Base-by-base conservation (phyloP, 2,113 vertebrate genomes). In the Cyanistes caeruleus region DNA sequence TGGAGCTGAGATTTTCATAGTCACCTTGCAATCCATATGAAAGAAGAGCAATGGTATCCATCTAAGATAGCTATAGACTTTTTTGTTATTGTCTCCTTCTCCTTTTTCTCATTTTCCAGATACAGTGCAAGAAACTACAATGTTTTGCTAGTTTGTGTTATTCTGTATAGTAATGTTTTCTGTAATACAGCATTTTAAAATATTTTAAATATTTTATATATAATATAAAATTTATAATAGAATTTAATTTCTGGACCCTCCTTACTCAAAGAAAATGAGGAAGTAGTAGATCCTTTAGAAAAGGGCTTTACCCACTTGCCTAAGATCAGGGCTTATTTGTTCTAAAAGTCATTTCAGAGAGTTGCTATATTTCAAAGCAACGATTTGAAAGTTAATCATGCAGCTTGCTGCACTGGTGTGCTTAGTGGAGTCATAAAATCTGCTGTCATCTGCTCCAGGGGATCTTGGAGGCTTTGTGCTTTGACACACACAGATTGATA, bases 1-100 rank as follows among this genome's bases (percentile, higher is more conserved):
- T 46, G 72, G 51, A 93, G 15, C 37, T 89, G 44, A 58, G 68
- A 82, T 95, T 95, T 93, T 85, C 48, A 68, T 96, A 88, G 81
- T 76, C 59, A 72, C 30, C 46, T 91, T 96, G 74, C 49, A 10
- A 10, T 74, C 15, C 1, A 1, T 53, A 58, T 92, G 55, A 69
- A 77, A 74, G 52, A 84, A 60, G 64, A 65, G 31, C 56, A 27
- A 2, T 90, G 23, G 5, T 39, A 6, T 10, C 74, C 9, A 13
- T 95, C 59, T 88, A 46, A 74, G 60, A 48, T 56, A 37, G 9
- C 3, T 18, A 2, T 27, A 8, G 30, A 4, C 15, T 22, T 79
- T 78, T 27, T 30, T 30, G 2, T 28, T 25, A 23, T n/a, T 75
- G 13, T 44, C 44, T 75, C 37, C 13, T 12, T 46, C 19, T 63